Base-by-base conservation (phyloP, 2,113 vertebrate genomes). In the Rhabdornis inornatus region DNA sequence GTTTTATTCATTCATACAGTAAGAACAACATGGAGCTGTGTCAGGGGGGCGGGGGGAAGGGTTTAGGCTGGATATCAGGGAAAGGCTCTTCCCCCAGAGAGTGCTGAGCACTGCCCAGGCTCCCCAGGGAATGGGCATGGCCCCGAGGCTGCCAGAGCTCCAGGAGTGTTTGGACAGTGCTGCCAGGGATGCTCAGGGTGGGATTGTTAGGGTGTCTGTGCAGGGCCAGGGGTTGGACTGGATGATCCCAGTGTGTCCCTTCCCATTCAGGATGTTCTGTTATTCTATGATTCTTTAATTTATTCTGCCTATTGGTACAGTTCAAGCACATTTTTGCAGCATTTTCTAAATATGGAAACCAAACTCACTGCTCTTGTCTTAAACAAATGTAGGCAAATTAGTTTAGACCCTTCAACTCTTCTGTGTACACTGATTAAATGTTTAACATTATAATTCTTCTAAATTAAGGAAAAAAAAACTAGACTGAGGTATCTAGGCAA, bases 21-120 rank as follows among this genome's bases (percentile, higher is more conserved):
- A 72, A 57, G 31, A 65, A 57, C 22, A 33, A 24, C 59, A 37
- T 3, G 25, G 42, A 52, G 17, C 23, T 74, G 37, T 52, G 44
- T 1, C 37, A 33, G 52, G 44, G 35, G 2, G 27, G 15, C 15
- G 16, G 50, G 27, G 15, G 27, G 27, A 52, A 28, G 27, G 0
- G 4, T 1, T 65, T 1, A n/a, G 60, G 44, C 0, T 66, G 77
- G 33, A n/a, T 0, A 1, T n/a, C 19, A 89, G 44, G 42, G 1
- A 2, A 89, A 89, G 8, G 15, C 5, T 39, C 52, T 50, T 50
- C 22, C 52, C 50, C 23, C 52, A 52, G 10, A 33, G 50, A 57
- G 37, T 57, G 68, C 52, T 52, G 59, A 37, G 68, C 69, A 74
- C 22, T 89, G 68, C 23, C 18, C 52, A 72, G 76, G 50, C 86